These are phyloP conservation scores for Scolanthus callimorphus DNA, from an alignment of 92 coral and sea anemone genomes.

Conservation along the genomic window DNA sequence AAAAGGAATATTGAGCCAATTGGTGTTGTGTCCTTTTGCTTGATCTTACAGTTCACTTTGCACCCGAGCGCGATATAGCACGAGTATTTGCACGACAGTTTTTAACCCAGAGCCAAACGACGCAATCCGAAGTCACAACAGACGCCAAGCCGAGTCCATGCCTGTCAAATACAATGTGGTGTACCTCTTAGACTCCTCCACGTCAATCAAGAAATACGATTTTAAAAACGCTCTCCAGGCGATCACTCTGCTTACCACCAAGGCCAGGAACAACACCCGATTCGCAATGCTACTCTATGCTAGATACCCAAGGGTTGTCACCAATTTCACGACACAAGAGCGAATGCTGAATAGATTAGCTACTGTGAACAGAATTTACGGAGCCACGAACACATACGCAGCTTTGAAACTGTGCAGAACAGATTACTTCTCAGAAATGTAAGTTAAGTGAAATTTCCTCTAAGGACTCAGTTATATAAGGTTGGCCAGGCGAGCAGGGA, in stretches of 20 bases:
- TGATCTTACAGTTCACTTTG: no score
- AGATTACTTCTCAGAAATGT: not conserved
- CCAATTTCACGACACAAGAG: conserved; percentile 12
- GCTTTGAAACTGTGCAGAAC: conserved; percentile 21
- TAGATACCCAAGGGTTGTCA: conserved; percentile 8
- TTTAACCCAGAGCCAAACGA: not conserved
- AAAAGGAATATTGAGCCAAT: no score
- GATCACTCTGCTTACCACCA: conserved; percentile 5
- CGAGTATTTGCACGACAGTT: no score
- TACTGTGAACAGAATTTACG: conserved; percentile 5
- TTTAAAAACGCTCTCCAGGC: conserved; percentile 17
- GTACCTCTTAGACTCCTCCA: conserved; percentile 26
- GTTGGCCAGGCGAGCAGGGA: no score
- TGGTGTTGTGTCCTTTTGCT: no score
- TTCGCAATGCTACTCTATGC: conserved; percentile 24
- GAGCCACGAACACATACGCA: conserved; percentile 16
- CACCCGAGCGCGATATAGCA: no score
- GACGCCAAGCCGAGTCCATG: not conserved
- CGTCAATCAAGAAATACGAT: conserved; percentile 13
- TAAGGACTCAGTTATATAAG: no score
- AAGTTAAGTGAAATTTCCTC: no score
- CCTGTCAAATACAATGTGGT: conserved; percentile 15
- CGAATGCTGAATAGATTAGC: conserved; percentile 4
- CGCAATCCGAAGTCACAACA: not conserved
- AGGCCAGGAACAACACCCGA: conserved; percentile 15